phyloP scores from a whole-genome alignment of 2,888 invertebrate species.

The Rhingia campestris region DNA sequence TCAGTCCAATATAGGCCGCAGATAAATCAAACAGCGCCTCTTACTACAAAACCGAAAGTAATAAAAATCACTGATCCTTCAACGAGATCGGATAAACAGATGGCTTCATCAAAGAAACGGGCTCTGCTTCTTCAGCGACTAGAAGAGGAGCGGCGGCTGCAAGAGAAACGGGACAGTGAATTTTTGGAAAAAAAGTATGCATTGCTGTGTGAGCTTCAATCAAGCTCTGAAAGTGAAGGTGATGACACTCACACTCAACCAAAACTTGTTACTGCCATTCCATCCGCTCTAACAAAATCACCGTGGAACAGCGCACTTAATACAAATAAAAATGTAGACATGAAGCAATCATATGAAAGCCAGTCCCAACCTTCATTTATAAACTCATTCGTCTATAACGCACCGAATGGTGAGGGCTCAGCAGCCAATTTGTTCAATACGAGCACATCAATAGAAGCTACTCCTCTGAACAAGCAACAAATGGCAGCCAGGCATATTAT shows the following conservation, averaged over 20 bases:
- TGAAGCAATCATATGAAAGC: neutral
- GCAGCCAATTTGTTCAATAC: neutral
- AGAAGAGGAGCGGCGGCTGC: too few relatives aligned
- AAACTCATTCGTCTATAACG: neutral
- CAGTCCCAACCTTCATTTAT: neutral
- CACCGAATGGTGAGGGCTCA: neutral
- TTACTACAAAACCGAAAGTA: too few relatives aligned
- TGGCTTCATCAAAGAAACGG: too few relatives aligned
- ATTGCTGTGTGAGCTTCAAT: too few relatives aligned
- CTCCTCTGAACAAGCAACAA: slow-evolving; percentile 7
- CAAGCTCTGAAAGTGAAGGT: slow-evolving; percentile 1
- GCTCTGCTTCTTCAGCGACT: too few relatives aligned
- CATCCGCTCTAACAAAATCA: neutral
- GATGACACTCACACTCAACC: neutral
- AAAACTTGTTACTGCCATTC: neutral
- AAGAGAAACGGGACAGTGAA: too few relatives aligned
- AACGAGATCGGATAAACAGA: too few relatives aligned
- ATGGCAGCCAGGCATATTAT: slow-evolving; percentile 18
- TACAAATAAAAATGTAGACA: neutral
- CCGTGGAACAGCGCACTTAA: neutral
- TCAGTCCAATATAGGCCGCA: too few relatives aligned
- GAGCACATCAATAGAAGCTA: neutral
- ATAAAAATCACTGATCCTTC: too few relatives aligned
- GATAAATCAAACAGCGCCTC: too few relatives aligned
- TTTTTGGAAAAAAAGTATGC: too few relatives aligned